A percentile compares a stretch with the other conserved stretches of the same genome.
phyloP scores from a whole-genome alignment of 2,113 vertebrate genomes.

The Salvelinus alpinus region DNA sequence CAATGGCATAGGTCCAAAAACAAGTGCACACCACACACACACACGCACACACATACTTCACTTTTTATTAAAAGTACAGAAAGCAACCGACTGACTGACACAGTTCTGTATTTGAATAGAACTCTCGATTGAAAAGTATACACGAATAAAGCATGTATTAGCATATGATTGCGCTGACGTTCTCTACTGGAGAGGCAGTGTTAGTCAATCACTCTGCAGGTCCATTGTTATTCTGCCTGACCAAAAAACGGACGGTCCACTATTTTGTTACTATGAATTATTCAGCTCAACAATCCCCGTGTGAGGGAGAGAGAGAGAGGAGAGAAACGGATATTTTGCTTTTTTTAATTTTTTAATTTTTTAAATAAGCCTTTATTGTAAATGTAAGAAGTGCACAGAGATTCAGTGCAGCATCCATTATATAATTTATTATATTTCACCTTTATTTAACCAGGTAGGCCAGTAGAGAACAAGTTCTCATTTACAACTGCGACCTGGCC shows the following conservation, averaged over 20 bases:
- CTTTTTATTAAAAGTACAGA: background rate
- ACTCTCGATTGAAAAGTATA: background rate
- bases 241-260: conserved; percentile 28
- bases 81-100: background rate
- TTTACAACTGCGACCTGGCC: too few species aligned
- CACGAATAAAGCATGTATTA: conserved; percentile 10
- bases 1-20: background rate
- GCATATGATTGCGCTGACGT: conserved; percentile 14
- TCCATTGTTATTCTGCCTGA: conserved; percentile 20
- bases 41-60: background rate
- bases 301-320: conserved; percentile 12
- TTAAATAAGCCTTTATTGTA: background rate
- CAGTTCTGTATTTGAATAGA: background rate
- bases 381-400: background rate
- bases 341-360: background rate
- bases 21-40: background rate
- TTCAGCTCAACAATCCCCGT: conserved; percentile 44
- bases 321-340: background rate
- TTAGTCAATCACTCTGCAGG: conserved; percentile 20
- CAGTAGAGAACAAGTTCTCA: too few species aligned
- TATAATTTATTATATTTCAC: background rate
- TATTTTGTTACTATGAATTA: conserved; percentile 54
- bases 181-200: conserved; percentile 7
- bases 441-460: too few species aligned
- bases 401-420: background rate